A percentile compares a stretch with the other conserved stretches of the same genome.
Conservation (phyloP, 2,888 invertebrate genomes). For the Steromphala cineraria region DNA sequence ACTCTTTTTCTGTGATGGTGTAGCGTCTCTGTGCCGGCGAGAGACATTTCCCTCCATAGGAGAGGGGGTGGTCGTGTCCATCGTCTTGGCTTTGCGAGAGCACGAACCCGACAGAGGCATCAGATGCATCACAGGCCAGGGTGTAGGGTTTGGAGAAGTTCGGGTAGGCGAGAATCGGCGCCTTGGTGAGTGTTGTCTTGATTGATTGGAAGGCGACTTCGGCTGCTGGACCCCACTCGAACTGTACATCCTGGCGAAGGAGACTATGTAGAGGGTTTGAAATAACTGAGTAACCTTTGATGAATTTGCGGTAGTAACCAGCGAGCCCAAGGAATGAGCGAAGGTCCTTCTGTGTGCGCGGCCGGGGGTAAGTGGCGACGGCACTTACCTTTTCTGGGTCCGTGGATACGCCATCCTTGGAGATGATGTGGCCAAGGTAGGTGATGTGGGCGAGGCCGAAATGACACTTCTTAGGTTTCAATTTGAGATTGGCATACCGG, state of each 20-base stretch:
- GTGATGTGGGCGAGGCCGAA: constrained; percentile 36
- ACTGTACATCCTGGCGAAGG: constrained; percentile 32
- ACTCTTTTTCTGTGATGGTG: constrained; percentile 39
- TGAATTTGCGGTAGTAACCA: constrained; percentile 40
- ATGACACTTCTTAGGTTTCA: constrained; percentile 45
- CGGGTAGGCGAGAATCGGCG: constrained; percentile 42
- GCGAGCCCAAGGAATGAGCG: constrained; percentile 34
- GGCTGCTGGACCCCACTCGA: constrained; percentile 39
- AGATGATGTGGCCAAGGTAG: constrained; percentile 41
- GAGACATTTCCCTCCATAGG: constrained; percentile 42
- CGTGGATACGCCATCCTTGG: constrained; percentile 37
- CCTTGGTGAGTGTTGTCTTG: constrained; percentile 25
- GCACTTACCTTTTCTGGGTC: constrained; percentile 32
- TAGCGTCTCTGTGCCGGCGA: constrained; percentile 32
- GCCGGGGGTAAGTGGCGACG: constrained; percentile 26
- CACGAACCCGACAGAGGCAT: constrained; percentile 32
- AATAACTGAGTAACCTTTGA: constrained; percentile 36
- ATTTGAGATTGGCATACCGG: constrained; percentile 32
- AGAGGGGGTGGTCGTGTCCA: constrained; percentile 31
- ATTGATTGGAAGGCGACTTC: constrained; percentile 33
- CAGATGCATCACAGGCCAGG: constrained; percentile 37
- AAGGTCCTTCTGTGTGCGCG: constrained; percentile 34
- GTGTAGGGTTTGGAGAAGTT: constrained; percentile 35
- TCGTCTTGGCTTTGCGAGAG: constrained; percentile 35
- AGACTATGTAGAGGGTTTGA: constrained; percentile 37